Evolutionary conservation across 2,888 invertebrate species (phyloP), one percentile per base, ranked within the genome.

Genomic region (Tridacna gigas): DNA sequence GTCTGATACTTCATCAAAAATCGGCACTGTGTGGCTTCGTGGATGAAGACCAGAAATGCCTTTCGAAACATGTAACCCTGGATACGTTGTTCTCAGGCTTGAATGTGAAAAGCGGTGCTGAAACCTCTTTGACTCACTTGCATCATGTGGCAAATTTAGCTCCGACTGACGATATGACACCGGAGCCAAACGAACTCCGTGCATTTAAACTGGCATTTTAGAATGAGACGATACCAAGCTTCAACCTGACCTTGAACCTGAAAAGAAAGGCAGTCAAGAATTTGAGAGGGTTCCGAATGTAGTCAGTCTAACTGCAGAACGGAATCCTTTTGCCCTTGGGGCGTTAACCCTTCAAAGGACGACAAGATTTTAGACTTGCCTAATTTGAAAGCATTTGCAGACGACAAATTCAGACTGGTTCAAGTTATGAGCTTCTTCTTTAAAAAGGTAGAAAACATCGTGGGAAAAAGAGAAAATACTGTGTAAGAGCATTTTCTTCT

Each of bases 91-190:
- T 80, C 60, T 67, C 71, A 3, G 66, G 71, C 1, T n/a, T 82
- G 13, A 74, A 51, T 4, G 45, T 82, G 20, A 26, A 67, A 25
- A 66, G 37, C 28, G 56, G 74, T 9, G 56, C 81, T 66, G 91
- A 92, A 83, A 92, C 91, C 22, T 89, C 90, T 73, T 82, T 93
- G 26, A 91, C 93, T 13, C 92, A 92, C 81, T 83, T 92, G 65
- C 80, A 91, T 77, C 80, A 90, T 25, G 86, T 89, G 73, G 76
- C 80, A 48, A 82, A 74, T n/a, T 28, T 91, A 51, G 48, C 65
- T n/a, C 60, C 78, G 5, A 71, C 73, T 7, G 83, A 84, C 7
- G 78, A 75, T 65, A 69, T 91, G 56, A 77, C 73, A 22, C 82
- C 91, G 0, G n/a, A 71, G 26, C 88, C 85, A 12, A 91, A 91